Base-by-base conservation (phyloP, 2,888 invertebrate genomes). In the Nemoura dubitans region DNA sequence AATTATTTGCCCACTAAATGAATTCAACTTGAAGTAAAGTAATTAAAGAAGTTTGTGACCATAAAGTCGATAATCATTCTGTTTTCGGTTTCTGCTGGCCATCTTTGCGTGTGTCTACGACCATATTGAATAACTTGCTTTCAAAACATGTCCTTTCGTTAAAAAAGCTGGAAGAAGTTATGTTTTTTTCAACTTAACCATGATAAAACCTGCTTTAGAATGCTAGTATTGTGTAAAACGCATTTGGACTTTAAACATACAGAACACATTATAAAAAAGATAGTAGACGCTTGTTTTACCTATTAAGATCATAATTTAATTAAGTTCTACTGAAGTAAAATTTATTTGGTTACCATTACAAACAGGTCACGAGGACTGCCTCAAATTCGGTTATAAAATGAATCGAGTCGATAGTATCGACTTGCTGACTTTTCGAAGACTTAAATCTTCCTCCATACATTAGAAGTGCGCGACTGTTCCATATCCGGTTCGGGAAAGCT, bases 1-100 rank as follows among this genome's bases (percentile, higher is more conserved):
- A 83, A 83, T 83, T 83, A 83, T 42, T 42, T 83, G 43, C 43
- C 42, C 36, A 25, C 36, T 82, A 25, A 83, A 36, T 83, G 42
- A 36, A n/a, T 83, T 26, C 26, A 36, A 43, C 26, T 21, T 83
- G 43, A 6, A 42, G 10, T 36, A 59, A 59, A 59, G 26, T 82
- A 82, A 82, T 82, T 82, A 30, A 82, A 21, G n/a, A 25, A 83
- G 26, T 78, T 78, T 14, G 26, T 3, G 26, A 28, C 14, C 5
- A 78, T 78, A 78, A 26, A 36, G 36, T 59, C 59, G 21, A 59
- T 59, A 59, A 21, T 21, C 59, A 59, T 59, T 59, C 10, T 36
- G 36, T 59, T 59, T 59, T 59, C 59, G 2, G 59, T 10, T 59
- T 16, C 59, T 14, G 14, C 14, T 59, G 59, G 59, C 14, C 59